Evolutionary conservation across 2,797 vertebrate species (phyloP).

Genomic region (Epinephelus malabaricus): DNA sequence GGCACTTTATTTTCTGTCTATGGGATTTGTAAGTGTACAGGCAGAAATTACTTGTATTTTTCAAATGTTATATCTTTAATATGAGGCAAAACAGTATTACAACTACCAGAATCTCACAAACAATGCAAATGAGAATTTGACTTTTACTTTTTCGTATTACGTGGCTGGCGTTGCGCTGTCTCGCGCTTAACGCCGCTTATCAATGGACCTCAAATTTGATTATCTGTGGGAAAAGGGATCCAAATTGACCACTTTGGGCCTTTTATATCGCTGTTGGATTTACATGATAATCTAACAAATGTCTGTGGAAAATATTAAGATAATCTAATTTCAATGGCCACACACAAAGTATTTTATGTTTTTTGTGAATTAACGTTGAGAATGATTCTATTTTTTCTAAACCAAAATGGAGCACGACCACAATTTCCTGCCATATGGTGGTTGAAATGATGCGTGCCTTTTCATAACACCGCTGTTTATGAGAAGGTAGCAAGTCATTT

Average conservation of each 20-base stretch:
- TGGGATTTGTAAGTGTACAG: conserved; percentile 88
- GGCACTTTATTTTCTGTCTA: conserved; percentile 90
- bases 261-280: conserved; percentile 83
- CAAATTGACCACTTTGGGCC: conserved; percentile 81
- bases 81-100: conserved; percentile 85
- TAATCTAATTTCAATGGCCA: conserved; percentile 80
- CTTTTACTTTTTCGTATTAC: conserved; percentile 76
- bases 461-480: conserved; percentile 86
- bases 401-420: conserved; percentile 86
- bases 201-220: conserved; percentile 77
- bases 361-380: conserved; percentile 85
- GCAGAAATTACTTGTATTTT: conserved; percentile 88
- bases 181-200: conserved; percentile 70
- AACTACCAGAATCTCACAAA: conserved; percentile 77
- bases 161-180: conserved; percentile 64
- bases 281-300: conserved; percentile 71
- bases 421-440: conserved; percentile 86
- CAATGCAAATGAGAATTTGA: conserved; percentile 77
- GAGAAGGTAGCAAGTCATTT: conserved; percentile 86
- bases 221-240: conserved; percentile 70
- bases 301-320: conserved; percentile 67
- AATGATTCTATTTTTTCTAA: conserved; percentile 90
- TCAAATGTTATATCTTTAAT: conserved; percentile 88
- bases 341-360: conserved; percentile 83
- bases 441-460: conserved; percentile 87